Percentiles rank a stretch among this genome's conserved stretches.
Conservation (phyloP, 2,888 invertebrate species). For the Cryptocephalus moraei region DNA sequence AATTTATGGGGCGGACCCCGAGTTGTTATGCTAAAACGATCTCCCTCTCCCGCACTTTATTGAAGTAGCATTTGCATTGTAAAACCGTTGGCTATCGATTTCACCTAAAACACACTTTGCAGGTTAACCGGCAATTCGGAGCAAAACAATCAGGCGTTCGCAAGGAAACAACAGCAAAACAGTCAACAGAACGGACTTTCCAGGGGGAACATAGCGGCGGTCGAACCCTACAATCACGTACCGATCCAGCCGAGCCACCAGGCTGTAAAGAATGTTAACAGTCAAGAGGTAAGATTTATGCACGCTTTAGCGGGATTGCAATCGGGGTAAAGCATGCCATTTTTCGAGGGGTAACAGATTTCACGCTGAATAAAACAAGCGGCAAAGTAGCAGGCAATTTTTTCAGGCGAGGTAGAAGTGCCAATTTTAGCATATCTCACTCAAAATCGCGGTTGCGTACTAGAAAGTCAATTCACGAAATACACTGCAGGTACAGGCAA, state of each 20-base stretch:
- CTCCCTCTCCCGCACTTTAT: neutral
- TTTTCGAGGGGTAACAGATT: too few species aligned
- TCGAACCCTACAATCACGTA: slow-evolving; percentile 80
- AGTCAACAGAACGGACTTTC: slow-evolving; percentile 44
- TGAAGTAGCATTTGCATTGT: slow-evolving; percentile 4
- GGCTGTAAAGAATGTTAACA: slow-evolving; percentile 29
- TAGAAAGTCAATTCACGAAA: too few species aligned
- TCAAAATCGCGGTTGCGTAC: too few species aligned
- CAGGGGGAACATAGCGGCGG: slow-evolving; percentile 74
- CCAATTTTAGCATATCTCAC: too few species aligned
- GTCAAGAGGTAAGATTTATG: slow-evolving; percentile 34
- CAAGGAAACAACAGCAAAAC: slow-evolving; percentile 29
- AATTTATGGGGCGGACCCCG: neutral
- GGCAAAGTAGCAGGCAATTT: too few species aligned
- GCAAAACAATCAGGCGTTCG: slow-evolving; percentile 32
- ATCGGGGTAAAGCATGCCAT: too few species aligned
- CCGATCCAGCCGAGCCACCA: slow-evolving; percentile 45
- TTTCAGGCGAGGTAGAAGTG: too few species aligned
- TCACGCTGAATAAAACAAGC: too few species aligned
- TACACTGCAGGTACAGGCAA: too few species aligned
- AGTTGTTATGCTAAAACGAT: neutral
- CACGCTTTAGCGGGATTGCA: too few species aligned
- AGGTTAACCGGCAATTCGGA: slow-evolving; percentile 35
- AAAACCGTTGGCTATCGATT: slow-evolving; percentile 3
- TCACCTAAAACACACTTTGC: slow-evolving; percentile 3